These are phyloP conservation scores for Rhopalosiphum nymphaeae DNA, from an alignment of 2,888 invertebrate species.

Conservation along the genomic window DNA sequence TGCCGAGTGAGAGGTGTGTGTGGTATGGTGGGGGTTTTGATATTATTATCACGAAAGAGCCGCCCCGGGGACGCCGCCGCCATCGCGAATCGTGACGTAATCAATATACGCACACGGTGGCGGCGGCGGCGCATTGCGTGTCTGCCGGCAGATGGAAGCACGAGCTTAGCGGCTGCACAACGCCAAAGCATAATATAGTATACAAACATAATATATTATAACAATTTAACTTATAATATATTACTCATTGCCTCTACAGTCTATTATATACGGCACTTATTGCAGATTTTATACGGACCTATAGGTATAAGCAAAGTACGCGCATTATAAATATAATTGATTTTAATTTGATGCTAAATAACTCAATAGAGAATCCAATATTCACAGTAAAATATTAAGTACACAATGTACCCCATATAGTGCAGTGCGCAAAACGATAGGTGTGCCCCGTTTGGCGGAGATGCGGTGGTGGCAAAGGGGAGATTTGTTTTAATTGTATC, in stretches of 20 bases:
- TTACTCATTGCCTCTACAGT: not conserved
- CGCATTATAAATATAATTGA: no score
- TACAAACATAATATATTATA: not conserved
- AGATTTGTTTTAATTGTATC: slow-evolving; percentile 38
- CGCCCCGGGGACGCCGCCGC: slow-evolving; percentile 65
- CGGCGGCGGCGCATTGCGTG: slow-evolving; percentile 57
- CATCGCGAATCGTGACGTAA: slow-evolving; percentile 65
- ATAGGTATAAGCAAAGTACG: no score
- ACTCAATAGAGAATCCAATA: no score
- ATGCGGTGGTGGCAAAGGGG: not conserved
- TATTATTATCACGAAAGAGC: slow-evolving; percentile 65
- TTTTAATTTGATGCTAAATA: no score
- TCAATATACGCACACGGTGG: slow-evolving; percentile 60
- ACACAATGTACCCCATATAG: slow-evolving; percentile 17
- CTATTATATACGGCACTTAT: not conserved
- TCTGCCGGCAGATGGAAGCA: slow-evolving; percentile 63
- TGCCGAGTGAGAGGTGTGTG: slow-evolving; percentile 25
- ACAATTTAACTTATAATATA: not conserved
- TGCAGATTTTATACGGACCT: no score
- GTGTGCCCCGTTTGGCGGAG: slow-evolving; percentile 9
- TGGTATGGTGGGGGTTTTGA: slow-evolving; percentile 37
- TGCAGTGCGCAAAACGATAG: not conserved
- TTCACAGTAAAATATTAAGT: not conserved
- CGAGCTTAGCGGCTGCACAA: slow-evolving; percentile 1
- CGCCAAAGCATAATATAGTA: not conserved